These are phyloP conservation scores for Pyrrhosoma nymphula DNA, from an alignment of 2,888 invertebrate species.

Conservation along the genomic window DNA sequence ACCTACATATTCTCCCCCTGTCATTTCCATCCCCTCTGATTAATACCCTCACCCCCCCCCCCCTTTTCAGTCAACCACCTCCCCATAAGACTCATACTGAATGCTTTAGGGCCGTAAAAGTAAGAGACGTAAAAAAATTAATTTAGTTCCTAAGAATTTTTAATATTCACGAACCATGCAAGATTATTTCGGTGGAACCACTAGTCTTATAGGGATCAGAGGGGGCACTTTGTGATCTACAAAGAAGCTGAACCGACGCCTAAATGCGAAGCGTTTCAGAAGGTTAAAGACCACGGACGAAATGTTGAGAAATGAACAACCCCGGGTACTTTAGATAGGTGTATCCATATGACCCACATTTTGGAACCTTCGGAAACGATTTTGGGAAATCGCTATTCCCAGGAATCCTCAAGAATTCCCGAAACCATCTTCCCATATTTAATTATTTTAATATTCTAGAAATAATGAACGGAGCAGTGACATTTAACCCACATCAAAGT, in stretches of 20 bases:
- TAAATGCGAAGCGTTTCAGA: neutral
- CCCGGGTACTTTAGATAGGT: too few relatives aligned
- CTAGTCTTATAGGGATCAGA: neutral
- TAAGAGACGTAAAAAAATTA: neutral
- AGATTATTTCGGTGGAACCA: neutral
- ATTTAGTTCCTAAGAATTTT: neutral
- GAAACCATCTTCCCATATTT: too few relatives aligned
- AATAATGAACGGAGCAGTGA: too few relatives aligned
- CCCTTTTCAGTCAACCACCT: neutral
- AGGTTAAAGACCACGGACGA: neutral
- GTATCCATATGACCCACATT: too few relatives aligned
- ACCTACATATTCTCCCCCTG: neutral
- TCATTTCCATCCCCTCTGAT: neutral
- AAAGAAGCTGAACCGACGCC: neutral
- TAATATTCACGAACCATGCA: neutral
- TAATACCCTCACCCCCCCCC: neutral
- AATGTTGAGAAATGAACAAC: neutral
- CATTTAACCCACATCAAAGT: too few relatives aligned
- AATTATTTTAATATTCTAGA: too few relatives aligned
- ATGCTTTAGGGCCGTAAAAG: neutral
- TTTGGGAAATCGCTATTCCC: too few relatives aligned
- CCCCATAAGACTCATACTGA: neutral
- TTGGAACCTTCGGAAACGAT: too few relatives aligned
- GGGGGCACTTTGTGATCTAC: neutral
- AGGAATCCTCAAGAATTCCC: too few relatives aligned